Base-by-base conservation (phyloP, 2,888 invertebrate species). In the Drosophila sordidula region DNA sequence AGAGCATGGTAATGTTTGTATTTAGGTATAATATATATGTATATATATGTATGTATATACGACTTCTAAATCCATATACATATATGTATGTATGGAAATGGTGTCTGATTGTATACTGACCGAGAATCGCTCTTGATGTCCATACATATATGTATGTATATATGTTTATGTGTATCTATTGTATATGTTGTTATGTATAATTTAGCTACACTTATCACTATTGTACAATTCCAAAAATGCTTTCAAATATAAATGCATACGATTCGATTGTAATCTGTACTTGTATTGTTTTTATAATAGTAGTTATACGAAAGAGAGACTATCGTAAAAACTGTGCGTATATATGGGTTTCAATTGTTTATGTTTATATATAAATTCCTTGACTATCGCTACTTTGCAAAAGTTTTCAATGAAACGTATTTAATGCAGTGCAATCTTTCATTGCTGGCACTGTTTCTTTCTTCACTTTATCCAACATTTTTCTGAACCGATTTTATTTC, bases 221-320 rank as follows among this genome's bases (percentile, higher is more conserved):
- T 58, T 71, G 70, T 89, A 87, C 89, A 87, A 87, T 87, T 88
- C 88, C 89, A 87, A 87, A 85, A 87, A 84, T 83, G 80, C 78
- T 61, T 75, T 84, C 61, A 61, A 71, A 86, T 84, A 86, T 87
- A 87, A 87, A 88, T 87, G 86, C 87, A 86, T 80, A 76, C 78
- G 81, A 81, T 69, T 68, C 70, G 73, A 75, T 69, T 75, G 78
- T 75, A 58, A 59, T 80, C 55, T 46, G 58, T 61, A 65, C 54
- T 55, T 65, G 44, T 72, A 51, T 52, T 73, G 63, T 65, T 65
- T 64, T 18, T 67, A 59, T 68, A 51, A 46, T 65, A 67, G 59
- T 78, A 57, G 42, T 64, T 61, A 36, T 80, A 66, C 41, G 71
- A 79, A 82, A 82, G 50, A 75, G 54, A 44, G 29, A 75, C 59